Evolutionary conservation across 2,888 invertebrate species (phyloP).

Genomic region (Eristalinus sepulchralis): DNA sequence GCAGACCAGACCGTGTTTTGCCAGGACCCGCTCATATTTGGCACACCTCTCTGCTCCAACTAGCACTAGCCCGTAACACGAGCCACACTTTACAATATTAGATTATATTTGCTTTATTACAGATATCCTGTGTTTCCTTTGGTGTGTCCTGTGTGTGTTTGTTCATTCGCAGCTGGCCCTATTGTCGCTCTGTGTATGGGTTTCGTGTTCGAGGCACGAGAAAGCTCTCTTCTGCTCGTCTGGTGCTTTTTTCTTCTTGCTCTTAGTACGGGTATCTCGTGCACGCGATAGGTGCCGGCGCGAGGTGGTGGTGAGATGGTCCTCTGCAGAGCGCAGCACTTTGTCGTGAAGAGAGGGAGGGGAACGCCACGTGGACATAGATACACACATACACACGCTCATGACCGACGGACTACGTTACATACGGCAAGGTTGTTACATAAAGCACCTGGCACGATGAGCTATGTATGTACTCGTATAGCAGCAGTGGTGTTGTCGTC

Average conservation of each 20-base stretch:
- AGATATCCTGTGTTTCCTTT: conserved; percentile 20
- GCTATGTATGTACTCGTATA: neutral
- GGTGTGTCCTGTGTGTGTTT: conserved; percentile 2
- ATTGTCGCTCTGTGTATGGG: neutral
- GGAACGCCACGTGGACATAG: conserved; percentile 43
- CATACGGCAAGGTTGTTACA: conserved; percentile 2
- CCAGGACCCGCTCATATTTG: conserved; percentile 8
- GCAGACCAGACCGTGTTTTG: conserved; percentile 48
- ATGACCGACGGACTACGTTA: conserved; percentile 21
- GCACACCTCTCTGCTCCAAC: conserved; percentile 4
- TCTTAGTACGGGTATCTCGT: neutral
- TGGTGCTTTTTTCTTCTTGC: conserved; percentile 20
- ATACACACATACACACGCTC: conserved; percentile 17
- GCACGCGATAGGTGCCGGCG: neutral
- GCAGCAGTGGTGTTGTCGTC: neutral
- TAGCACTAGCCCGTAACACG: neutral
- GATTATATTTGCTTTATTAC: conserved; percentile 32
- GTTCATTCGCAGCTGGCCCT: conserved; percentile 27
- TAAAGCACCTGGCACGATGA: conserved; percentile 40
- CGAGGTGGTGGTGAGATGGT: neutral
- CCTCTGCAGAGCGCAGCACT: neutral
- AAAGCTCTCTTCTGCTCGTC: conserved; percentile 18
- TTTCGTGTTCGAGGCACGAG: neutral
- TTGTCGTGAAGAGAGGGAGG: neutral
- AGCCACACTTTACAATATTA: neutral